Conservation (phyloP, 2,797 vertebrate species). For the Menidia menidia region DNA sequence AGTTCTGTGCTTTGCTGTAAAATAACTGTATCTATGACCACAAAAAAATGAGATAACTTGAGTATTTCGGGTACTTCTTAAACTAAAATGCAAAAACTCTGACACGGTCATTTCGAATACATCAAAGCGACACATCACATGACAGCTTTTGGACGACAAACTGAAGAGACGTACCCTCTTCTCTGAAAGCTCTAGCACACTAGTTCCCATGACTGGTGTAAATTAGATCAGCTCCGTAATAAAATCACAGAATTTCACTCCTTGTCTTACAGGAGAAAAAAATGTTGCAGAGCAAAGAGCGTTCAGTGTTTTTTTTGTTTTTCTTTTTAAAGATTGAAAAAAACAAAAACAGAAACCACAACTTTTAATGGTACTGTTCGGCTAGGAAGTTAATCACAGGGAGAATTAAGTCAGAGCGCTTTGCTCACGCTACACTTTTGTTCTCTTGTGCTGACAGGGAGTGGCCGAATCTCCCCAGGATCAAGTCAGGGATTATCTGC, state of each 20-base stretch:
- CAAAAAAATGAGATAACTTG: not conserved
- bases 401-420: constrained; percentile 11
- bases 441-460: constrained; percentile 41
- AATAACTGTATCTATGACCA: too few relatives aligned
- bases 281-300: not conserved
- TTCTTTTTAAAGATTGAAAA: not conserved
- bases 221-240: constrained; percentile 16
- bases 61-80: too few relatives aligned
- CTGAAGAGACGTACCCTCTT: not conserved
- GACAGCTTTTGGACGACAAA: not conserved
- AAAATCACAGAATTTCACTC: constrained; percentile 7
- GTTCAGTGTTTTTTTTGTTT: not conserved
- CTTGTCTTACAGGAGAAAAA: not conserved
- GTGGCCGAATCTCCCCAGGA: constrained; percentile 51
- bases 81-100: too few relatives aligned
- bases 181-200: not conserved
- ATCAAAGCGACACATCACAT: constrained; percentile 4
- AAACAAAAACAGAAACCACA: not conserved
- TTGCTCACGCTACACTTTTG: constrained; percentile 47
- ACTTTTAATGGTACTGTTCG: constrained; percentile 3
- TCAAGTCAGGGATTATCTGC: constrained; percentile 50
- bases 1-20: too few relatives aligned
- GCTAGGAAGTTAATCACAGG: constrained; percentile 16
- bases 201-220: constrained; percentile 36
- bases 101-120: not conserved